Conservation (phyloP, 2,888 invertebrate genomes). For the Pediacus dermestoides region DNA sequence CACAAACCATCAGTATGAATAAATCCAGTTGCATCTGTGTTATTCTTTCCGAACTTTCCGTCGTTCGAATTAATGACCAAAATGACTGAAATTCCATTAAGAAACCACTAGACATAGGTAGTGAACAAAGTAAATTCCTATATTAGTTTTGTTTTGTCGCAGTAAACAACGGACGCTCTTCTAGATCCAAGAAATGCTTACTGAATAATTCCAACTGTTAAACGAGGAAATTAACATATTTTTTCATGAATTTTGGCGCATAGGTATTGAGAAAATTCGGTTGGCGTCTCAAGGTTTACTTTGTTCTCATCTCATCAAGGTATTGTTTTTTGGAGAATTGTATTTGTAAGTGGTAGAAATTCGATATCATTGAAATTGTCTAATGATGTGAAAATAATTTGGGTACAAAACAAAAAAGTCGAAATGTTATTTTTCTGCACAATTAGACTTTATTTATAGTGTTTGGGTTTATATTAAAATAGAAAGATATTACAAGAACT, state of each 20-base stretch:
- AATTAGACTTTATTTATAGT: conserved; percentile 6
- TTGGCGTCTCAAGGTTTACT: conserved; percentile 35
- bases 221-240: conserved; percentile 38
- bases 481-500: too few relatives aligned
- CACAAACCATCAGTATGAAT: too few relatives aligned
- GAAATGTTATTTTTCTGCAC: background rate
- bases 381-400: conserved; percentile 31
- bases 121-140: conserved; percentile 18
- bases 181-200: conserved; percentile 26
- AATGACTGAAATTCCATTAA: too few relatives aligned
- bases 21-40: too few relatives aligned
- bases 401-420: conserved; percentile 4
- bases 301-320: conserved; percentile 27
- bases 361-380: conserved; percentile 30
- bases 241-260: conserved; percentile 30
- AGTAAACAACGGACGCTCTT: conserved; percentile 18
- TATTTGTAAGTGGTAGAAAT: conserved; percentile 33
- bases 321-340: conserved; percentile 32
- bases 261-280: conserved; percentile 35
- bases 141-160: too few relatives aligned
- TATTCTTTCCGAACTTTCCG: too few relatives aligned
- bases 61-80: too few relatives aligned
- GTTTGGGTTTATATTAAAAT: too few relatives aligned
- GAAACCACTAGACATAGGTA: conserved; percentile 5
- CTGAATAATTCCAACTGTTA: conserved; percentile 36